A percentile compares a stretch with the other conserved stretches of the same genome.
phyloP scores from a whole-genome alignment of 2,888 invertebrate genomes.

The Hyppa rectilinea region DNA sequence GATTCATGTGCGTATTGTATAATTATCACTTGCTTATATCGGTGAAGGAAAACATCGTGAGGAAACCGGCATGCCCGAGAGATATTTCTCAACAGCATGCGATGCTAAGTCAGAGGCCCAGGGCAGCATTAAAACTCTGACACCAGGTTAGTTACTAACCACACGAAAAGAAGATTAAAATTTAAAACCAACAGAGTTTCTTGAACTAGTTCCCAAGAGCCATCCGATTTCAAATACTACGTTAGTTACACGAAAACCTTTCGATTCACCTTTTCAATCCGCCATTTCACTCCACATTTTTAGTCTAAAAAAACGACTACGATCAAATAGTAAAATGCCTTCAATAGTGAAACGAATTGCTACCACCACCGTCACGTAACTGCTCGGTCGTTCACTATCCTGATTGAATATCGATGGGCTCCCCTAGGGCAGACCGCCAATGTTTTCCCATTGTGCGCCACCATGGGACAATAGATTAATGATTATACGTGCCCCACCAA shows the following conservation, averaged over 20 bases:
- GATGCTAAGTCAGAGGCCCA: too few species aligned
- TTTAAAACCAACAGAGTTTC: neutral
- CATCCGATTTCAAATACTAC: neutral
- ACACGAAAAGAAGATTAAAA: too few species aligned
- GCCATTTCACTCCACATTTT: constrained; percentile 39
- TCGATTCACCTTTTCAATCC: neutral
- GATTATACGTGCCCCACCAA: constrained; percentile 56
- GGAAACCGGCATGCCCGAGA: too few species aligned
- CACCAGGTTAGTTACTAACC: too few species aligned
- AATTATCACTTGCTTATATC: too few species aligned
- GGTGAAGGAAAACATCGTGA: too few species aligned
- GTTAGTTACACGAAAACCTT: neutral
- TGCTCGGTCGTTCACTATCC: constrained; percentile 65
- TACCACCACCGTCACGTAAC: constrained; percentile 54
- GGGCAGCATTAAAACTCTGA: too few species aligned
- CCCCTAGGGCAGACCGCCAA: constrained; percentile 62
- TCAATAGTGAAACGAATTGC: constrained; percentile 62
- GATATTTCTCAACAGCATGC: too few species aligned
- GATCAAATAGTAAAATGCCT: constrained; percentile 58
- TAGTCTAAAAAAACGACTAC: constrained; percentile 38
- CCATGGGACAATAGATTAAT: constrained; percentile 65
- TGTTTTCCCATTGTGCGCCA: constrained; percentile 65
- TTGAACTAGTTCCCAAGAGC: neutral
- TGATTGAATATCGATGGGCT: constrained; percentile 68
- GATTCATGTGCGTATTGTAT: too few species aligned